Conservation (phyloP, 2,797 vertebrate genomes). For the Xerus rutilus region DNA sequence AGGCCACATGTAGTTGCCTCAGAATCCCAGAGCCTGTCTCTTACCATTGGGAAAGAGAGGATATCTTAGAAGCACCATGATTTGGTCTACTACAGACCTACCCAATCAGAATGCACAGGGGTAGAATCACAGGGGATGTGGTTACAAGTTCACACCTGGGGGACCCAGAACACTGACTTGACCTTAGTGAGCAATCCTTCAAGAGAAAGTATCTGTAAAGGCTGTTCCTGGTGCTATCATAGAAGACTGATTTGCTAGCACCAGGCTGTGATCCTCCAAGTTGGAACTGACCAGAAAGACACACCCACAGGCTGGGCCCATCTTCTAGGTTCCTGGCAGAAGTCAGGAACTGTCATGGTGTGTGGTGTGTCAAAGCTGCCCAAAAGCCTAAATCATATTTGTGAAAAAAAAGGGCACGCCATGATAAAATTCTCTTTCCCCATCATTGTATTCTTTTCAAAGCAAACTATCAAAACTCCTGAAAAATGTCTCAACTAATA, state of each 20-base stretch:
- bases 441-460: not conserved
- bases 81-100: not conserved
- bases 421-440: not conserved
- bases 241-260: not conserved
- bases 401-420: not conserved
- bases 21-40: not conserved
- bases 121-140: too few species aligned
- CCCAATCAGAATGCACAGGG: not conserved
- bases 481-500: not conserved
- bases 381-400: not conserved
- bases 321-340: not conserved
- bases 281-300: not conserved
- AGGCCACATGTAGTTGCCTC: not conserved
- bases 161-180: not conserved
- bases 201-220: not conserved
- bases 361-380: not conserved
- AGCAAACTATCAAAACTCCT: not conserved
- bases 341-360: not conserved
- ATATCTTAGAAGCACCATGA: not conserved
- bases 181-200: not conserved
- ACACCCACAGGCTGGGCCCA: too few species aligned
- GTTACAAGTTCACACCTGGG: not conserved
- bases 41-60: not conserved
- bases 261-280: not conserved
- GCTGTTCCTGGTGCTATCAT: not conserved